Conservation (phyloP, 2,113 vertebrate species). For the Bubo blakistoni region DNA sequence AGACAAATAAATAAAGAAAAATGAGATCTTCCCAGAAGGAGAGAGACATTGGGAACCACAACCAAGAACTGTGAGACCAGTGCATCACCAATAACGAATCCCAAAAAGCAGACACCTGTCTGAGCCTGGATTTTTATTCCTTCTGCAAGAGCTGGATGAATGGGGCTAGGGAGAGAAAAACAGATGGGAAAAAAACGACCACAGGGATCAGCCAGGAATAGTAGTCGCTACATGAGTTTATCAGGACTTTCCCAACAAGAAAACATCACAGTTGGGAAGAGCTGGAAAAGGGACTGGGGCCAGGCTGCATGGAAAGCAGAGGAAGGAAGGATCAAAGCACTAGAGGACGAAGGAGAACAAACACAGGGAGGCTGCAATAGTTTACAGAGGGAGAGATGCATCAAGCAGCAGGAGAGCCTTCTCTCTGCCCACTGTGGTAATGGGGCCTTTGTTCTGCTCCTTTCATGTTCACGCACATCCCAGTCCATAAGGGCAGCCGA, state of each 20-base stretch:
- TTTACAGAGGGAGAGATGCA: constrained; percentile 28
- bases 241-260: background rate
- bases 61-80: background rate
- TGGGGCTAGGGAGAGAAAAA: background rate
- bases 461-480: constrained; percentile 49
- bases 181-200: background rate
- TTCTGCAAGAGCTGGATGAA: background rate
- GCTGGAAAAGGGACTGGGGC: background rate
- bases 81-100: background rate
- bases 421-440: constrained; percentile 21
- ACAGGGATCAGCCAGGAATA: background rate
- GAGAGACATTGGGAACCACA: background rate
- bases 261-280: background rate
- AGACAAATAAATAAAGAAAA: constrained; percentile 27
- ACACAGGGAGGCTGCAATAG: constrained; percentile 3
- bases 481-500: constrained; percentile 16
- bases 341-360: constrained; percentile 44
- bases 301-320: background rate
- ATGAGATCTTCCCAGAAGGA: background rate
- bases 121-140: background rate
- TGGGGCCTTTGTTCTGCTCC: constrained; percentile 62
- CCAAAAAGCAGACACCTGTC: background rate
- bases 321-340: constrained; percentile 43
- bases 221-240: rapidly evolving
- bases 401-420: constrained; percentile 59